Evolutionary conservation across 2,797 vertebrate species (phyloP).

Genomic region (Choloepus didactylus): DNA sequence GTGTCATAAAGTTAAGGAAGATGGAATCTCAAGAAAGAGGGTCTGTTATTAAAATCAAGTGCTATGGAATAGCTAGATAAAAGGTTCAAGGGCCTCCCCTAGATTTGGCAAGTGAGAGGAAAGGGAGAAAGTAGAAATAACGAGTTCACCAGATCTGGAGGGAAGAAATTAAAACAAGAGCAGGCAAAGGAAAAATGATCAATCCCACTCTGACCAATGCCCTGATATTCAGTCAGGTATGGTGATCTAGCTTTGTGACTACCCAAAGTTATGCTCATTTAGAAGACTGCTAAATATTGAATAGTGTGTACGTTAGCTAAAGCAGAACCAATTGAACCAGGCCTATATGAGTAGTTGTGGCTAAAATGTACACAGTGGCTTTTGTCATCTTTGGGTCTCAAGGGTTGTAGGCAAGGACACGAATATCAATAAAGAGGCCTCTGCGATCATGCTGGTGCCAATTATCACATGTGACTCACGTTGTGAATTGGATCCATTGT

Average conservation of each 20-base stretch:
- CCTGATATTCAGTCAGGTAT: not conserved
- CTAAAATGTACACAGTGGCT: not conserved
- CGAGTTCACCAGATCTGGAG: not conserved
- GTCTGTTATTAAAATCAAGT: not conserved
- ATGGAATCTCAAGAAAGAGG: not conserved
- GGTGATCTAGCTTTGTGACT: not conserved
- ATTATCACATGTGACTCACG: not conserved
- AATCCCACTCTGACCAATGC: too few relatives aligned
- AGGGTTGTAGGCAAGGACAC: not conserved
- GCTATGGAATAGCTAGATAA: not conserved
- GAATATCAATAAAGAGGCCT: not conserved
- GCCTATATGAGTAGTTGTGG: not conserved
- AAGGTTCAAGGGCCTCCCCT: not conserved
- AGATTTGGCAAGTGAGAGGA: not conserved
- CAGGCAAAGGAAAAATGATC: not conserved
- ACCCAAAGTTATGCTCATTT: not conserved
- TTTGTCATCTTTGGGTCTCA: not conserved
- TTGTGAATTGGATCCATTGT: not conserved
- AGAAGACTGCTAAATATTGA: not conserved
- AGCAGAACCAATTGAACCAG: not conserved
- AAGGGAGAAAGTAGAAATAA: constrained; percentile 36
- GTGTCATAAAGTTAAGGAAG: not conserved
- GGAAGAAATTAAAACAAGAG: constrained; percentile 32
- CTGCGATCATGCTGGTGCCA: not conserved
- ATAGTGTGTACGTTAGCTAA: not conserved